Conservation (phyloP, 2,797 vertebrate species). For the Anas bernieri region DNA sequence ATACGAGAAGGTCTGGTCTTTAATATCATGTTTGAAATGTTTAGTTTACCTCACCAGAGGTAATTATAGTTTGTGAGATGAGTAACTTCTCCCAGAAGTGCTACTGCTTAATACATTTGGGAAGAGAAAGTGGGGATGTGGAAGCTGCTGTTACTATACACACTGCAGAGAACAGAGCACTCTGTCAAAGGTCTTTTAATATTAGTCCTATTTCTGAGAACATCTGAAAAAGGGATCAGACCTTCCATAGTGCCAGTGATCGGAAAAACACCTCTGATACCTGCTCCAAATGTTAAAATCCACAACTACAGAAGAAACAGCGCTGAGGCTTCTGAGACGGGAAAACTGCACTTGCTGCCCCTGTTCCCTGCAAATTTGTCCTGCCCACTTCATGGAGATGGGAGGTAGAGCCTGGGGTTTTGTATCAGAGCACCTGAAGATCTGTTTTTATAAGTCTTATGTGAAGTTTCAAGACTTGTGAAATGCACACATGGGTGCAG, state of each 20-base stretch:
- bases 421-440: not conserved
- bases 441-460: not conserved
- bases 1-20: not conserved
- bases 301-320: not conserved
- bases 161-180: not conserved
- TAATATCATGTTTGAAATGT: not conserved
- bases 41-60: constrained; percentile 65
- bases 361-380: not conserved
- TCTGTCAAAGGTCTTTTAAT: constrained; percentile 42
- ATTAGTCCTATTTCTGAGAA: constrained; percentile 29
- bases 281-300: not conserved
- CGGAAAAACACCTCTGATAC: constrained; percentile 8
- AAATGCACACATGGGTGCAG: not conserved
- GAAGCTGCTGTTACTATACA: not conserved
- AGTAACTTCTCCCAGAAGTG: constrained; percentile 46
- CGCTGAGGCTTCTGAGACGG: not conserved
- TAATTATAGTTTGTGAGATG: constrained; percentile 69
- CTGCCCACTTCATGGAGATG: fast-evolving
- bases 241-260: not conserved
- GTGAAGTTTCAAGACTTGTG: not conserved
- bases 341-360: not conserved
- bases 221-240: constrained; percentile 36
- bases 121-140: constrained; percentile 15
- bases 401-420: not conserved
- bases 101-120: constrained; percentile 8